These are phyloP conservation scores for Diglossa cyanea DNA, from an alignment of 2,797 vertebrate species.

Conservation along the genomic window DNA sequence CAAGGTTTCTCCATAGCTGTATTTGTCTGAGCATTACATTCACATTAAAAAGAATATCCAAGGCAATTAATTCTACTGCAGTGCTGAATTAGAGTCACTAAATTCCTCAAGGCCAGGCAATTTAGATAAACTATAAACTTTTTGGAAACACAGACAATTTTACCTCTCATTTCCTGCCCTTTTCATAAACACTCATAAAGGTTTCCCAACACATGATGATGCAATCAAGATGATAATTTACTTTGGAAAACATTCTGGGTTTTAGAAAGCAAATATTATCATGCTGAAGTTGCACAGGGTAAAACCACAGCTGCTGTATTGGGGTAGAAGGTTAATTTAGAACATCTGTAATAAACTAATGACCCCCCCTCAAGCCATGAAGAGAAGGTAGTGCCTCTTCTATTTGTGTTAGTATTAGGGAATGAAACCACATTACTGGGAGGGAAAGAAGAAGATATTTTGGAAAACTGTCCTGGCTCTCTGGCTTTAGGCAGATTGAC, in stretches of 20 bases:
- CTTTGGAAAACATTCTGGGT: background rate
- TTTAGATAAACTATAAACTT: slow-evolving; percentile 30
- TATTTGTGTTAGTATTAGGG: background rate
- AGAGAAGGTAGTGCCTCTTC: background rate
- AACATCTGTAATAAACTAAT: background rate
- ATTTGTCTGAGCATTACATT: background rate
- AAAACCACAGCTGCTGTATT: background rate
- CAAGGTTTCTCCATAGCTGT: background rate
- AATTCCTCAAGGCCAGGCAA: slow-evolving; percentile 7
- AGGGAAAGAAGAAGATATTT: background rate
- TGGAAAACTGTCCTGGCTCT: background rate
- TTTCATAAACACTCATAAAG: background rate
- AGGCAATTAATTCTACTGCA: background rate
- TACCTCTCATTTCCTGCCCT: slow-evolving; percentile 30
- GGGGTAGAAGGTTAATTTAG: background rate
- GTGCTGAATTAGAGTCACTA: background rate
- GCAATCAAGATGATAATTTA: background rate
- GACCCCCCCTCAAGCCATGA: background rate
- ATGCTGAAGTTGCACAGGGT: background rate
- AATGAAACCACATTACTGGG: background rate
- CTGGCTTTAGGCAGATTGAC: background rate
- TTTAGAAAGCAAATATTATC: background rate
- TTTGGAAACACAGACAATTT: background rate
- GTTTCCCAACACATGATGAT: background rate
- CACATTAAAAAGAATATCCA: background rate